Base-by-base conservation (phyloP, 2,888 invertebrate genomes). In the Drosophila yooni region DNA sequence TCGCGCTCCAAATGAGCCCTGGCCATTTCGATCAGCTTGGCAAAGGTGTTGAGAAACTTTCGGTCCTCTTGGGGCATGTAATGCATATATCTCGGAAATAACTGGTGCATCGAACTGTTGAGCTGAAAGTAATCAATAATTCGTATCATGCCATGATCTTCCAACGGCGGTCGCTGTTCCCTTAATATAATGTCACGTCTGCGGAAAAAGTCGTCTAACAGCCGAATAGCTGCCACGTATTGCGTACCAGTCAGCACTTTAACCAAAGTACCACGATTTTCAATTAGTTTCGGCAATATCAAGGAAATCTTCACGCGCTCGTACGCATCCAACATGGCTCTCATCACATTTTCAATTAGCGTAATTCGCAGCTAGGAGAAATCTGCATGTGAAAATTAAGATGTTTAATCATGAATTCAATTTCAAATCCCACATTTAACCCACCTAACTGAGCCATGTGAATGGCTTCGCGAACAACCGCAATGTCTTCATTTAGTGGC, bases 51-150 rank as follows among this genome's bases (percentile, higher is more conserved):
- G 8, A 87, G 10, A 3, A 88, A 38, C 13, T 73, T 72, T 0
- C 10, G 57, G n/a, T 88, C 86, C 0, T 69, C 64, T 0, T 13
- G 25, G 1, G 57, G 25, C 53, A 86, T 40, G 2, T 36, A 7
- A 15, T 70, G 65, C 11, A 62, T 18, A 29, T 61, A 52, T 6
- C 7, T 21, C 3, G 78, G 72, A 6, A 82, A 81, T 0, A 86
- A 27, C 0, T 56, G 18, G 27, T 68, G 56, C 43, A 88, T 82
- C 4, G 65, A 29, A 0, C 25, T 0, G 51, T 88, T 66, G 0
- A 21, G 50, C 52, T 82, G 89, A 34, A 87, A 88, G 46, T 65
- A 87, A 43, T 87, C 89, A 18, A 87, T 81, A 25, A 87, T 79
- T 6, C 57, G 34, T 13, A 88, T 69, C 59, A 82, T 75, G 11